These are phyloP conservation scores for Oenanthe oenanthe DNA, from an alignment of 2,113 vertebrate genomes.

Conservation along the genomic window DNA sequence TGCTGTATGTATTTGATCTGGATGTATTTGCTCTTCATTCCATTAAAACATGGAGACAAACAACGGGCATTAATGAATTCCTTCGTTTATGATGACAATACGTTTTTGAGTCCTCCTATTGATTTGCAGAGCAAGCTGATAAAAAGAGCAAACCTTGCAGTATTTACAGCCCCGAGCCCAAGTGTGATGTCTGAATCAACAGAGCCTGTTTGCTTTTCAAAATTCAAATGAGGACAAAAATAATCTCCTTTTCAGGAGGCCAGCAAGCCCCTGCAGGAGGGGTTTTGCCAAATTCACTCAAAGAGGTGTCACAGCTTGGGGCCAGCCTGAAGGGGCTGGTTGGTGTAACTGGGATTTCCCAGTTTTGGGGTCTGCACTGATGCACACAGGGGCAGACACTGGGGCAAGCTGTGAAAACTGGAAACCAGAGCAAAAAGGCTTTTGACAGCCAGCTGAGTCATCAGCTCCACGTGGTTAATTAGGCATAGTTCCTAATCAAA, in stretches of 20 bases:
- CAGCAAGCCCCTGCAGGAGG: background rate
- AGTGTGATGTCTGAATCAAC: slow-evolving; percentile 42
- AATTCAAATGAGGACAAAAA: slow-evolving; percentile 29
- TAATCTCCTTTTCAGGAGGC: background rate
- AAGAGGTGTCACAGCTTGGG: background rate
- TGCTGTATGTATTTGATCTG: background rate
- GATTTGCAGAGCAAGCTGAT: slow-evolving; percentile 65
- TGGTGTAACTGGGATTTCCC: background rate
- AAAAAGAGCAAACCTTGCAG: slow-evolving; percentile 65
- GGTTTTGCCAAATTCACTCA: background rate
- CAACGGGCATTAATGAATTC: slow-evolving; percentile 59
- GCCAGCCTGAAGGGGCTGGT: background rate
- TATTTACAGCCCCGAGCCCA: slow-evolving; percentile 45
- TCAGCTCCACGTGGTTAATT: slow-evolving; percentile 59
- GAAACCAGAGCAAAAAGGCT: slow-evolving; percentile 33
- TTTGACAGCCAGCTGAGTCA: slow-evolving; percentile 66
- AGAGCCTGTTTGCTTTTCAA: slow-evolving; percentile 20
- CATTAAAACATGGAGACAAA: slow-evolving; percentile 49
- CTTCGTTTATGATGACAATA: slow-evolving; percentile 56
- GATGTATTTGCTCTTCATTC: slow-evolving; percentile 48
- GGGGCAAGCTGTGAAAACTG: background rate
- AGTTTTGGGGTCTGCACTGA: background rate
- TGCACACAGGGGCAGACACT: background rate
- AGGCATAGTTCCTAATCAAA: slow-evolving; percentile 72
- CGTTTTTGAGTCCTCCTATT: slow-evolving; percentile 24